These are phyloP conservation scores for Apodemus agrarius DNA, from an alignment of 2,797 vertebrate species.

Conservation along the genomic window DNA sequence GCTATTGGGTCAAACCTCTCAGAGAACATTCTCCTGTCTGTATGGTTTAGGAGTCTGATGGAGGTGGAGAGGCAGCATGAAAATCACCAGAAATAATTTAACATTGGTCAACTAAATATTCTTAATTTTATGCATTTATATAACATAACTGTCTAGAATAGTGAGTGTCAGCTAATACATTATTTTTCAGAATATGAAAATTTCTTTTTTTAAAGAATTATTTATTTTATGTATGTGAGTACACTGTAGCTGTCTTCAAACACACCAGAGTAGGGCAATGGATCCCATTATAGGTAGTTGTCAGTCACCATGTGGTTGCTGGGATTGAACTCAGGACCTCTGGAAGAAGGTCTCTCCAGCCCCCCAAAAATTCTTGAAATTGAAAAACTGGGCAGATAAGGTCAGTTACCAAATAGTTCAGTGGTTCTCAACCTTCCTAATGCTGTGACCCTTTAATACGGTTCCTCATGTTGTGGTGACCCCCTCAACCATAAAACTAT, in stretches of 20 bases:
- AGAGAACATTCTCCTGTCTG: too few relatives aligned
- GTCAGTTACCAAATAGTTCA: not conserved
- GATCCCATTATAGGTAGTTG: too few relatives aligned
- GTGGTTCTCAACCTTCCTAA: not conserved
- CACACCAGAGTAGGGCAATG: too few relatives aligned
- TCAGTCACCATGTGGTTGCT: too few relatives aligned
- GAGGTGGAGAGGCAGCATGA: too few relatives aligned
- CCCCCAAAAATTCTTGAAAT: not conserved
- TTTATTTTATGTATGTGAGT: too few relatives aligned
- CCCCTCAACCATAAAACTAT: not conserved
- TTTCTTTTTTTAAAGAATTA: not conserved
- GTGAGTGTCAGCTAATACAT: not conserved
- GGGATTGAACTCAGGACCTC: too few relatives aligned
- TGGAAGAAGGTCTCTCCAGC: too few relatives aligned
- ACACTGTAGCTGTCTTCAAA: too few relatives aligned
- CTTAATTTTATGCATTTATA: not conserved
- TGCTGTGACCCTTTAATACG: not conserved
- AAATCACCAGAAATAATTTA: not conserved
- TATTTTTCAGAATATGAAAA: not conserved
- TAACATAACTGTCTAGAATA: not conserved
- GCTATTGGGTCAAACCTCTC: too few relatives aligned
- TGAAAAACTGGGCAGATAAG: not conserved
- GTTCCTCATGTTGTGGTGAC: not conserved
- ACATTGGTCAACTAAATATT: not conserved
- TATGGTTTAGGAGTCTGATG: too few relatives aligned